phyloP scores from a whole-genome alignment of 2,797 vertebrate species.

The Helarctos malayanus region DNA sequence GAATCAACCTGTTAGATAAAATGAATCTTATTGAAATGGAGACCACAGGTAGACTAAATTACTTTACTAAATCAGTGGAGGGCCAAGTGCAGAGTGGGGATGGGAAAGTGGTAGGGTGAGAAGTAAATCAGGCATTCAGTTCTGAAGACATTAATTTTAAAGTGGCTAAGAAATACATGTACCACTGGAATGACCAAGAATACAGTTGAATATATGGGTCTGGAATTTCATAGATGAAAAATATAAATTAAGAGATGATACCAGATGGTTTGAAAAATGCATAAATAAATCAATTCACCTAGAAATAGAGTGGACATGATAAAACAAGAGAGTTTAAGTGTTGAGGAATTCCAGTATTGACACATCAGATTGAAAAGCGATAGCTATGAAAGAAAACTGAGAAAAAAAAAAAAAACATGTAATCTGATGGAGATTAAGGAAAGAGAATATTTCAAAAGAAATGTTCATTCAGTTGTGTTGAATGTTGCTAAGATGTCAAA shows the following conservation, averaged over 20 bases:
- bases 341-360: not conserved
- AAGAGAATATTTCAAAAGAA: not conserved
- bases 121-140: not conserved
- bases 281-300: not conserved
- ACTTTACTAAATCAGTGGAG: not conserved
- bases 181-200: not conserved
- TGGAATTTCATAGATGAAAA: not conserved
- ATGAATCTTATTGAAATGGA: slow-evolving; percentile 2
- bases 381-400: not conserved
- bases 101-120: accelerated
- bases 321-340: not conserved
- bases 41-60: not conserved
- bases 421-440: not conserved
- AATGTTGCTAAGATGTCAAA: slow-evolving; percentile 19
- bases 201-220: not conserved
- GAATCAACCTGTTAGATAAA: not conserved
- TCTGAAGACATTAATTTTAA: not conserved
- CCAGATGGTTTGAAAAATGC: not conserved
- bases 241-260: not conserved
- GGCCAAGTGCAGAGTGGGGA: accelerated
- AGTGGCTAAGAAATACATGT: not conserved
- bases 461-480: not conserved
- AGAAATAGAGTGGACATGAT: not conserved
- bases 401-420: not conserved
- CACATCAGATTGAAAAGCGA: not conserved